Percentiles rank a stretch among this genome's conserved stretches.
These are phyloP conservation scores for Dorcus hopei DNA, from an alignment of 2,888 invertebrate genomes.

Conservation along the genomic window DNA sequence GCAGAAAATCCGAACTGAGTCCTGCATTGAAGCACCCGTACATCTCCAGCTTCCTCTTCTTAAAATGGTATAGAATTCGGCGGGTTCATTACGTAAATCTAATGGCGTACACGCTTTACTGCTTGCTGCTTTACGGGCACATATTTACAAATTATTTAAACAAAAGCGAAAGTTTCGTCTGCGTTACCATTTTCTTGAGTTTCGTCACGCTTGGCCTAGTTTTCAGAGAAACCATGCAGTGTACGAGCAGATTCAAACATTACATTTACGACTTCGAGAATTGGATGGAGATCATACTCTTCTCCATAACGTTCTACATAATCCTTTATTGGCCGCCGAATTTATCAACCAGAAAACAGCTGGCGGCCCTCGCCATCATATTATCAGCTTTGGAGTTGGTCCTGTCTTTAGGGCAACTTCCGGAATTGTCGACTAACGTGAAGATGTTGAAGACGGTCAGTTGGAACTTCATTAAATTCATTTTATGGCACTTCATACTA, in stretches of 20 bases:
- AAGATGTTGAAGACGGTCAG: constrained; percentile 81
- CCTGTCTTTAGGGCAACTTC: constrained; percentile 74
- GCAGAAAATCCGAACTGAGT: constrained; percentile 63
- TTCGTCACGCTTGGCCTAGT: too few species aligned
- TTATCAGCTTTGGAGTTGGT: constrained; percentile 74
- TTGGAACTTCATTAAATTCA: constrained; percentile 74
- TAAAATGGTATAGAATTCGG: constrained; percentile 79
- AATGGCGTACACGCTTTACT: constrained; percentile 66
- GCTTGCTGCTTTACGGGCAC: constrained; percentile 64
- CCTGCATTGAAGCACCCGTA: constrained; percentile 75
- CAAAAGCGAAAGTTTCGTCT: too few species aligned
- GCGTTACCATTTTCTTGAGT: too few species aligned
- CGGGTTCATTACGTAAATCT: constrained; percentile 72
- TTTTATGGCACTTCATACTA: constrained; percentile 75
- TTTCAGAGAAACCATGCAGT: background rate
- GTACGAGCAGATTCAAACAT: constrained; percentile 27
- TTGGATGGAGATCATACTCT: constrained; percentile 67
- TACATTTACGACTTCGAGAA: constrained; percentile 72
- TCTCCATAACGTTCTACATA: constrained; percentile 61
- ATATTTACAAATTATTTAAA: constrained; percentile 50
- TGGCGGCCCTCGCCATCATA: constrained; percentile 71
- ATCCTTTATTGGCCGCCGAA: constrained; percentile 51
- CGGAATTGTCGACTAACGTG: constrained; percentile 74
- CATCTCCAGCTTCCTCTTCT: constrained; percentile 72
- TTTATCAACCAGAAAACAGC: constrained; percentile 58